Percentiles rank a stretch among this genome's conserved stretches.
phyloP scores from a whole-genome alignment of 2,888 invertebrate genomes.

The Polymixis lichenea region DNA sequence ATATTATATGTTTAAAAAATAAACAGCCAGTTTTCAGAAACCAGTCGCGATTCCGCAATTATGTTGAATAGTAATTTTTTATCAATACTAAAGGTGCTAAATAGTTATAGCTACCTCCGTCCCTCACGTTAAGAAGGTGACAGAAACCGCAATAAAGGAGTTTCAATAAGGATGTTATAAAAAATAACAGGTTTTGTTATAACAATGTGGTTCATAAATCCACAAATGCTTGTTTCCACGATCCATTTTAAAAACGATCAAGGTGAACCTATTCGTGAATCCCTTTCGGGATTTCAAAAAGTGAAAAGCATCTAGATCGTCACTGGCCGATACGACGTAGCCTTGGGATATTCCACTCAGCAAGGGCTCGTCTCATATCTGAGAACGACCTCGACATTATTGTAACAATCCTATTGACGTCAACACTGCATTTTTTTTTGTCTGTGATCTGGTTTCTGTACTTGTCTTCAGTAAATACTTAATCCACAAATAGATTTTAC shows the following conservation, averaged over 20 bases:
- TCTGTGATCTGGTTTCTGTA: slow-evolving; percentile 17
- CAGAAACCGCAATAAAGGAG: slow-evolving; percentile 10
- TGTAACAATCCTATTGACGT: slow-evolving; percentile 11
- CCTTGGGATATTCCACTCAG: slow-evolving; percentile 26
- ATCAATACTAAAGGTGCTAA: slow-evolving; percentile 5
- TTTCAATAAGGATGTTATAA: slow-evolving; percentile 10
- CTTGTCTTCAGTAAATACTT: slow-evolving; percentile 3
- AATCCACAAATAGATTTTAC: neutral
- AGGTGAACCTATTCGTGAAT: neutral
- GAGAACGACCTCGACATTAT: neutral
- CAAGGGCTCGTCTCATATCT: slow-evolving; percentile 11
- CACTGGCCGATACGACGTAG: neutral
- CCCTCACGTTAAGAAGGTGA: neutral
- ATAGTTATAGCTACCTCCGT: neutral
- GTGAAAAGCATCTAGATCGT: neutral
- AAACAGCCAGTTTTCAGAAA: neutral
- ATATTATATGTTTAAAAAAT: neutral
- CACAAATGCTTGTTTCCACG: slow-evolving; percentile 24
- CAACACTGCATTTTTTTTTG: neutral
- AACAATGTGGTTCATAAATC: slow-evolving; percentile 12
- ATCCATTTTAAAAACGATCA: slow-evolving; percentile 20
- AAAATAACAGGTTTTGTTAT: slow-evolving; percentile 25
- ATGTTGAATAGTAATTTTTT: slow-evolving; percentile 3
- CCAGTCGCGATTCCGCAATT: neutral
- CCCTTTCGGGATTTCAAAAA: neutral